Evolutionary conservation across 2,113 vertebrate genomes (phyloP), one percentile per base, ranked within the genome.

Genomic region (Propithecus coquereli): DNA sequence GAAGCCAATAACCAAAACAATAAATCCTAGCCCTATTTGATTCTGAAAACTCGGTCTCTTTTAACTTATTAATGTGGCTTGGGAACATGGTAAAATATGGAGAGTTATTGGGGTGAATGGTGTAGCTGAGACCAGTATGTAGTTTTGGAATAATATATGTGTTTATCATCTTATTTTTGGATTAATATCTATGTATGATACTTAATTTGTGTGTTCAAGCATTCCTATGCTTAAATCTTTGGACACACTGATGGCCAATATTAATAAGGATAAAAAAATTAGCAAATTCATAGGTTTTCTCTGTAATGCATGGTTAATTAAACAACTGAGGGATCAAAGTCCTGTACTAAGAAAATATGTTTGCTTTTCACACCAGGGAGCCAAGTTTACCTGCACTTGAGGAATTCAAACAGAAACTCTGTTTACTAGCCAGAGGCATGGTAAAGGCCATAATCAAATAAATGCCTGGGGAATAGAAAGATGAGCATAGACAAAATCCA

Each of bases 291-390:
- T 20, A 94, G 57, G 45, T 96, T 97, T 96, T 70, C 91, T 85
- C 25, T 5, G n/a, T 61, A 94, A 70, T 20, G 83, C 63, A 79
- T 84, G 74, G 34, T 91, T 91, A 95, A 89, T 89, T 93, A 95
- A 70, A 89, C 79, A 96, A 96, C 57, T 14, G 71, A 86, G 37
- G 71, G 89, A 73, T 95, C 95, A 83, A 84, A 96, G 82, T 94
- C 59, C 54, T 95, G 83, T 82, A 68, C 57, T 82, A 50, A 86
- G 34, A 89, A 97, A 91, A 54, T 91, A 57, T 94, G 57, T 97
- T 96, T 96, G 79, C 77, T 97, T 96, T 96, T 92, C 79, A 86
- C 47, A 96, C 82, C 20, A 96, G n/a, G 81, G 79, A 97, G 61
- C 82, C 77, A 95, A 95, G 73, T 96, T 96, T 91, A 76, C 34